A percentile compares a stretch with the other conserved stretches of the same genome.
Evolutionary conservation across 2,888 invertebrate genomes (phyloP).

Genomic region (Entomobrya multifasciata): DNA sequence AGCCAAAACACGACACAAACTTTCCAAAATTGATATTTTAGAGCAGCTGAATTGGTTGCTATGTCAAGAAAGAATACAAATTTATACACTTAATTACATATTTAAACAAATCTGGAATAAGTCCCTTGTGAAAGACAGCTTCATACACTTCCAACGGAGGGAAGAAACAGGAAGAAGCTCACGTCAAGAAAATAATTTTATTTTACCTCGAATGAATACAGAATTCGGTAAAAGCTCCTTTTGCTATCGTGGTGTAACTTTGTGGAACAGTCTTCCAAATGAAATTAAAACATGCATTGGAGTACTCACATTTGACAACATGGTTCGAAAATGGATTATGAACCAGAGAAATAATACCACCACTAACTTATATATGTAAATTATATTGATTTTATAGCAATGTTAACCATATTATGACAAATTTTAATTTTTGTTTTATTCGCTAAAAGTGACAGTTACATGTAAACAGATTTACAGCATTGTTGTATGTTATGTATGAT

Average conservation of each 20-base stretch:
- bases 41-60: conserved; percentile 36
- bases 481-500: too few species aligned
- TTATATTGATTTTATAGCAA: too few species aligned
- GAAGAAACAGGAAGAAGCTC: not conserved
- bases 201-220: not conserved
- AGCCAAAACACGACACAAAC: not conserved
- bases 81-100: not conserved
- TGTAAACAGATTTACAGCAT: too few species aligned
- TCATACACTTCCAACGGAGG: not conserved
- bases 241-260: not conserved
- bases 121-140: not conserved
- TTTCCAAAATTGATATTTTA: not conserved
- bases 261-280: conserved; percentile 2
- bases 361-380: too few species aligned
- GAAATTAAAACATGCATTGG: not conserved
- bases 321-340: too few species aligned
- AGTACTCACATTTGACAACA: too few species aligned
- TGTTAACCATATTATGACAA: too few species aligned
- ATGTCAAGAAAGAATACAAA: not conserved
- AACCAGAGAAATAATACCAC: too few species aligned
- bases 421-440: too few species aligned
- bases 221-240: not conserved
- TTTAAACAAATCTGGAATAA: not conserved
- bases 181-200: not conserved
- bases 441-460: too few species aligned